Percentiles rank a stretch among this genome's conserved stretches.
Conservation (phyloP, 1,140 invertebrate species). For the Drosophila auraria region DNA sequence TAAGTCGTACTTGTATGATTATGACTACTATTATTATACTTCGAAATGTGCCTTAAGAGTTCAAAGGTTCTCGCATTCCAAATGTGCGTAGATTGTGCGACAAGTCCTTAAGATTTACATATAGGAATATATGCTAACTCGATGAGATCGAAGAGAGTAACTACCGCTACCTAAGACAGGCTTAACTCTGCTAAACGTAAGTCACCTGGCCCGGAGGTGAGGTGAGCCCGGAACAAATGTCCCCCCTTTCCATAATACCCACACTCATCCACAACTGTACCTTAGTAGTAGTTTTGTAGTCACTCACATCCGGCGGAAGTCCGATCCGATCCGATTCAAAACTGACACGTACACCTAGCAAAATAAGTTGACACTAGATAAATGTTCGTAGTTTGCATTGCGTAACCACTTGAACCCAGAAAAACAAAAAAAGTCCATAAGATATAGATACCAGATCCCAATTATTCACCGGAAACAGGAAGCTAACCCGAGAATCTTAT, state of each 20-base stretch:
- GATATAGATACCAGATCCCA: slow-evolving; percentile 22
- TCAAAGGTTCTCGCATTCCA: slow-evolving; percentile 56
- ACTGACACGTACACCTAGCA: slow-evolving; percentile 28
- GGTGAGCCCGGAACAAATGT: slow-evolving; percentile 1
- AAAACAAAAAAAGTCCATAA: background rate
- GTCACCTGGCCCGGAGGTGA: slow-evolving; percentile 15
- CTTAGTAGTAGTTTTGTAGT: slow-evolving; percentile 83
- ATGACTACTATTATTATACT: slow-evolving; percentile 47
- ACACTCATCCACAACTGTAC: slow-evolving; percentile 60
- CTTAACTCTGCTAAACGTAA: slow-evolving; percentile 18
- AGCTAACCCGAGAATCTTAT: slow-evolving; percentile 8
- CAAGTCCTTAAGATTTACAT: slow-evolving; percentile 27
- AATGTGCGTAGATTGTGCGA: slow-evolving; percentile 48
- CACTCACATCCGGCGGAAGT: slow-evolving; percentile 42
- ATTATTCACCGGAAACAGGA: slow-evolving; percentile 18
- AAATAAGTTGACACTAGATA: slow-evolving; percentile 29
- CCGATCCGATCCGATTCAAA: slow-evolving; percentile 7
- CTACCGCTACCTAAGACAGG: slow-evolving; percentile 32
- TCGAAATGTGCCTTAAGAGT: slow-evolving; percentile 80
- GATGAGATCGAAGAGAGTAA: slow-evolving; percentile 29
- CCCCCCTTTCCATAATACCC: slow-evolving; percentile 11
- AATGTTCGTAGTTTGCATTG: slow-evolving; percentile 64
- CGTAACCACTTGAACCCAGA: slow-evolving; percentile 23
- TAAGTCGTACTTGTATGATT: slow-evolving; percentile 40
- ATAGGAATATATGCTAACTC: slow-evolving; percentile 19